Base-by-base conservation (phyloP, 1,140 invertebrate genomes). In the Mylabris phalerata region DNA sequence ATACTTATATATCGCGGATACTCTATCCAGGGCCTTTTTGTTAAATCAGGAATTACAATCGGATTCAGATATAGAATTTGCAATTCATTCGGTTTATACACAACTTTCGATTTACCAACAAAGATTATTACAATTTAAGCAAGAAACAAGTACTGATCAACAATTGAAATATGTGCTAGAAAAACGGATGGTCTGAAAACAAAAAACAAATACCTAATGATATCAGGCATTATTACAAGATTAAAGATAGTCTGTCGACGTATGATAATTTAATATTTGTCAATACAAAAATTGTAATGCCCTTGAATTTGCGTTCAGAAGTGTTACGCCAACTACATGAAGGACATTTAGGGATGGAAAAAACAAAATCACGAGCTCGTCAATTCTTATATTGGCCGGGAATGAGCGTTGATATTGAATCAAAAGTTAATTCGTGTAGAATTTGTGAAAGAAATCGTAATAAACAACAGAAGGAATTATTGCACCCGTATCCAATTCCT, bases 1-100 rank as follows among this genome's bases (percentile, higher is more conserved):
- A 68, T 67, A 68, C 24, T 63, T 79, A 57, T 72, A 67, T 57
- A 60, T 77, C 26, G 66, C 74, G 49, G 75, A 79, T 67, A 71
- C 68, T 24, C 67, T 75, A 61, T 72, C 75, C 57, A 49, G 77
- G 62, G 62, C 68, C 5, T 59, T 67, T 48, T 24, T 45, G n/a
- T 27, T 27, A 13, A 9, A 27, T 13, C 26, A 46, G 9, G 24
- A 9, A 43, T 2, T n/a, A 52, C 5, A 32, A 38, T n/a, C 27
- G 6, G 44, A 55, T 39, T 10, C 4, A 55, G 0, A 55, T 5
- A 27, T 55, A 11, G 43, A 55, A 43, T 27, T 44, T 27, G 13
- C 19, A 43, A 41, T 55, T 13, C 44, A 11, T 38, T 42, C 27
- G 2, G 6, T 25, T 50, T 41, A n/a, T 44, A 10, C 6, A 49